Evolutionary conservation across 2,797 vertebrate species (phyloP), one percentile per base, ranked within the genome.

Genomic region (Bovichtus diacanthus): DNA sequence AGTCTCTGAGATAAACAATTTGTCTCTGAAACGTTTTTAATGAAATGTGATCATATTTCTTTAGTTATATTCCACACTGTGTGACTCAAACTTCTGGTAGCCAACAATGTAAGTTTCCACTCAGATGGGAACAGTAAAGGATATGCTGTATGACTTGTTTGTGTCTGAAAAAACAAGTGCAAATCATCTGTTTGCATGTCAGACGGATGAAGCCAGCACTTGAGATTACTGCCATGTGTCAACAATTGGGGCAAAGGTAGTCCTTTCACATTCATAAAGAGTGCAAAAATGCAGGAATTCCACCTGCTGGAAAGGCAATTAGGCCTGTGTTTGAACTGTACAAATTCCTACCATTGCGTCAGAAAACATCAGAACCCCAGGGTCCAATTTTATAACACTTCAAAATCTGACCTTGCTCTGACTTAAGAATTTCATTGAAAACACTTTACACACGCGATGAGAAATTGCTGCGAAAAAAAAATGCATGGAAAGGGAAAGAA

Each of bases 271-370:
- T 19, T 78, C 71, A 74, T 73, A 84, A 87, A 0, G 34, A 76
- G 70, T 62, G 56, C 47, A 82, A 81, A 87, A 87, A 69, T 87
- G 73, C 53, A 70, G 59, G 65, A 84, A 78, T 76, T 87, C 73
- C 83, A 88, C 80, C 85, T 88, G 83, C 58, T 74, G 78, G 47
- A 72, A 84, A 63, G 79, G 62, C 2, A 9, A 74, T 23, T 41
- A 55, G 53, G 67, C 66, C 75, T 83, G 58, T 78, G 77, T 86
- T 86, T 82, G 58, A 88, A 88, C 83, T 59, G 75, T 91, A 84
- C 91, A 91, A 80, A 93, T 90, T 91, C 90, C 87, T 84, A 44
- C 53, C 44, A 74, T 91, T 74, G 66, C 82, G 81, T 23, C 78
- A 76, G 70, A 84, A 77, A 49, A 67, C 78, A 60, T 71, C 15